These are phyloP conservation scores for Stichodactyla mertensii DNA, from an alignment of 64 coral and sea anemone genomes.

Conservation along the genomic window DNA sequence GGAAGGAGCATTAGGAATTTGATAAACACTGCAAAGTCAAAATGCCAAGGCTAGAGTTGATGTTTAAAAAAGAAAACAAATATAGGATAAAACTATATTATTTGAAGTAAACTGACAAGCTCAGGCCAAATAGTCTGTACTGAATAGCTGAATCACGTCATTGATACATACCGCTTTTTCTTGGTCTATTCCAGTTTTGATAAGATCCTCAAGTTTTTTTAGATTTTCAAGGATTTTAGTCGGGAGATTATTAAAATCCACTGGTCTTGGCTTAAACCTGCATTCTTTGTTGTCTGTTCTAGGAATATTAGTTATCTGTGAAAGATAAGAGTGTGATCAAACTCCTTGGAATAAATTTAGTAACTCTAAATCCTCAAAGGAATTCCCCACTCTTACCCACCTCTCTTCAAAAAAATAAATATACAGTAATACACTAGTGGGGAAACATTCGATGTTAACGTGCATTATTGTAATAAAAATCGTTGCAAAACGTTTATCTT, in stretches of 20 bases:
- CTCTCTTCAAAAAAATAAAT: no score
- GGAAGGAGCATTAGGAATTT: no score
- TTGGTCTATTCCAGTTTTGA: neutral
- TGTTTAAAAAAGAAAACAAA: neutral
- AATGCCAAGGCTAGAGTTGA: neutral
- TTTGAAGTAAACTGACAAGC: neutral
- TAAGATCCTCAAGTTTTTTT: neutral
- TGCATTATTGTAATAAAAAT: no score
- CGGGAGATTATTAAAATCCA: neutral
- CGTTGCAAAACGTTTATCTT: no score
- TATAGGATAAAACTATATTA: neutral
- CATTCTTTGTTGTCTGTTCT: neutral
- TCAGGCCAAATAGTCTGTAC: neutral
- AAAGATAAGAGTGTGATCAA: neutral
- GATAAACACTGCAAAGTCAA: neutral
- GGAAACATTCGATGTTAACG: no score
- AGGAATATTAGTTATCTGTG: neutral
- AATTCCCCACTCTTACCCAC: no score
- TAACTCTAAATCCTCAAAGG: no score
- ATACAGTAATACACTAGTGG: no score
- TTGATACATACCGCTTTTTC: conserved; percentile 6
- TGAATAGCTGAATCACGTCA: no score
- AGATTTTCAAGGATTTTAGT: neutral
- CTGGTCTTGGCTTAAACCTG: conserved; percentile 8
- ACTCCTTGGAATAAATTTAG: no score